A percentile compares a stretch with the other conserved stretches of the same genome.
Conservation (phyloP, 2,113 vertebrate genomes). For the Indicator indicator region DNA sequence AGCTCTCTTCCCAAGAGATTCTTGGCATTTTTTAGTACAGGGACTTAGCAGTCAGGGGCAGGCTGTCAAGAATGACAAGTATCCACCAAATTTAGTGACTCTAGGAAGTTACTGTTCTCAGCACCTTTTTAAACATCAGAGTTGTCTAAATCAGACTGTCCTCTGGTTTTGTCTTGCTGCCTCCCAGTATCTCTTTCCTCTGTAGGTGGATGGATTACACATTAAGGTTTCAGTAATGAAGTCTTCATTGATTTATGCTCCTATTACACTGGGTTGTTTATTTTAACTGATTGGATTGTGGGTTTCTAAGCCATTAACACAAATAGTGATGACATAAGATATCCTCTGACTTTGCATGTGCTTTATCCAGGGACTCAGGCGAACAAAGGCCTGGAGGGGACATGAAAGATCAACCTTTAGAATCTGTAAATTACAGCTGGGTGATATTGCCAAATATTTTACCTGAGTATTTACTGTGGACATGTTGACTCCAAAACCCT, state of each 20-base stretch:
- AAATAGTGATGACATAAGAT: conserved; percentile 69
- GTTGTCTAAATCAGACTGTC: conserved; percentile 31
- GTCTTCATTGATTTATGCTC: conserved; percentile 72
- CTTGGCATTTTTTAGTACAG: neutral
- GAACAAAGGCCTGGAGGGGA: conserved; percentile 37
- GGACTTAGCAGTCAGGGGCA: neutral
- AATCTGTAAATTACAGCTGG: conserved; percentile 33
- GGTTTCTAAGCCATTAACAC: conserved; percentile 71
- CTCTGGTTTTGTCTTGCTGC: conserved; percentile 56
- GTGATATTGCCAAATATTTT: conserved; percentile 21
- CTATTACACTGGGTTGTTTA: conserved; percentile 68
- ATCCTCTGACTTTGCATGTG: conserved; percentile 13
- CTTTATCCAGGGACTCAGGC: conserved; percentile 34
- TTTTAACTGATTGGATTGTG: conserved; percentile 71
- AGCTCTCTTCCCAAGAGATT: neutral
- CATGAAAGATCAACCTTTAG: conserved; percentile 11
- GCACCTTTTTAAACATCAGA: conserved; percentile 39
- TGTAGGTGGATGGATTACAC: conserved; percentile 68
- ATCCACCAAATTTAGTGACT: conserved; percentile 28
- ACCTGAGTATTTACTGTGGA: neutral
- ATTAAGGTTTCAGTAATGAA: conserved; percentile 72
- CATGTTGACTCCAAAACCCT: neutral
- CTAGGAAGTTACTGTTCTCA: conserved; percentile 12
- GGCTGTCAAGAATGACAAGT: neutral
- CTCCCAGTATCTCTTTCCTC: conserved; percentile 58